Percentiles rank a stretch among this genome's conserved stretches.
Conservation (phyloP, 2,797 vertebrate species). For the Hydrophis major region DNA sequence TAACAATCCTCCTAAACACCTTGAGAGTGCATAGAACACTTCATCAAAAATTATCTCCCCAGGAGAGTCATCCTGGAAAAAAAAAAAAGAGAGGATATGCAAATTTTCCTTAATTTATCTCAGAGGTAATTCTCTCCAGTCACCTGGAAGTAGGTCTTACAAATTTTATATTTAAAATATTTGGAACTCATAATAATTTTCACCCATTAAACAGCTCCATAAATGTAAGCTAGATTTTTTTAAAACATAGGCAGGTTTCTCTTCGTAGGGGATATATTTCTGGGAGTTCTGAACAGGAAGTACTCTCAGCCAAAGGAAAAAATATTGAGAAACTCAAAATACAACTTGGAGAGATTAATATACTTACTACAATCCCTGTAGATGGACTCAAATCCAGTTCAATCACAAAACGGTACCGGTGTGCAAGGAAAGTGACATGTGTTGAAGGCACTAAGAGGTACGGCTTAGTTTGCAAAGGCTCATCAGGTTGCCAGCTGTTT, state of each 20-base stretch:
- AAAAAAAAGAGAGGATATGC: conserved; percentile 30
- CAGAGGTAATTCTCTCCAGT: neutral
- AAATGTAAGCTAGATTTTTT: neutral
- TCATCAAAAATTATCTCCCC: conserved; percentile 98
- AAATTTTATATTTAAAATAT: neutral
- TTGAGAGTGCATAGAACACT: conserved; percentile 91
- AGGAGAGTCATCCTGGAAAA: conserved; percentile 89
- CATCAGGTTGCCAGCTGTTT: conserved; percentile 89
- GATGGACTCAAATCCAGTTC: conserved; percentile 98
- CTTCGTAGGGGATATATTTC: neutral
- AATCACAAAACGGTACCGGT: conserved; percentile 94
- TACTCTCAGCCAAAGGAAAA: neutral
- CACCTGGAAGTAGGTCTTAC: neutral
- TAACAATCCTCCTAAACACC: conserved; percentile 85
- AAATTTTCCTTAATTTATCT: neutral
- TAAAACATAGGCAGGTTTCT: neutral
- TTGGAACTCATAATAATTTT: neutral
- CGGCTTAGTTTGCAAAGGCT: conserved; percentile 72
- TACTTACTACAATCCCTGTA: conserved; percentile 93
- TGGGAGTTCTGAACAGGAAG: neutral
- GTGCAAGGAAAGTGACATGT: conserved; percentile 89
- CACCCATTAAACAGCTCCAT: neutral
- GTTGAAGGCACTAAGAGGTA: conserved; percentile 89
- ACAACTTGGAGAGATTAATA: neutral
- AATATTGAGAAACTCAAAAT: neutral